These are phyloP conservation scores for Muscicapa comitata DNA, from an alignment of 2,797 vertebrate species.

Conservation along the genomic window DNA sequence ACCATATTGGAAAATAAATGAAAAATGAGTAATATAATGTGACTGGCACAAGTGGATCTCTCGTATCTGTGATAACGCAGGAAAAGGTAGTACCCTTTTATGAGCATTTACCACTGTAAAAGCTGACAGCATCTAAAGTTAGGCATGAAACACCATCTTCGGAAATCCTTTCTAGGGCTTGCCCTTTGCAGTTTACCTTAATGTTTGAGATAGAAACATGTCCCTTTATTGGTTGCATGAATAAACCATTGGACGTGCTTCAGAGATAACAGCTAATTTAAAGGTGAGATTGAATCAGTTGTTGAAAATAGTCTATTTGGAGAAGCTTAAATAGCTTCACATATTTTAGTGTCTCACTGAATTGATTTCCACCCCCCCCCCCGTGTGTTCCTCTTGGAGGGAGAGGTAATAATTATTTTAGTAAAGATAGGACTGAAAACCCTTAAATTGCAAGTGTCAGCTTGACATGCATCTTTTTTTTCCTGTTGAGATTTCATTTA, in stretches of 20 bases:
- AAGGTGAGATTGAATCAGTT: slow-evolving; percentile 41
- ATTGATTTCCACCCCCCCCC: background rate
- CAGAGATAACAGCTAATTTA: slow-evolving; percentile 14
- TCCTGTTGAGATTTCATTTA: background rate
- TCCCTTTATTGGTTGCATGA: background rate
- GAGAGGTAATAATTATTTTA: slow-evolving; percentile 15
- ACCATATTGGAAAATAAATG: background rate
- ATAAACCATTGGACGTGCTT: slow-evolving; percentile 19
- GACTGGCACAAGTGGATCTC: background rate
- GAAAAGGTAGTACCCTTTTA: slow-evolving; percentile 5
- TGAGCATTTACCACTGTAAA: slow-evolving; percentile 41
- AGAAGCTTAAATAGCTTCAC: slow-evolving; percentile 21
- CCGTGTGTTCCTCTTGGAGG: background rate
- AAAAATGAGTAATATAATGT: background rate
- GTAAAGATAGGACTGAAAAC: background rate
- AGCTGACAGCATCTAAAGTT: slow-evolving; percentile 69
- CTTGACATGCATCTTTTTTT: background rate
- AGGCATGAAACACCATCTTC: slow-evolving; percentile 20
- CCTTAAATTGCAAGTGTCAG: background rate
- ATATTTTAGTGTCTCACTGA: background rate
- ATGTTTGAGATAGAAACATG: background rate
- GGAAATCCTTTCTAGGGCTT: slow-evolving; percentile 22
- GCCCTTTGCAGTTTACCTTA: slow-evolving; percentile 25
- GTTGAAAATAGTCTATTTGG: slow-evolving; percentile 20
- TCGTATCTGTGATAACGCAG: slow-evolving; percentile 16